These are phyloP conservation scores for Leptodirus hochenwartii DNA, from an alignment of 2,888 invertebrate genomes.

Conservation along the genomic window DNA sequence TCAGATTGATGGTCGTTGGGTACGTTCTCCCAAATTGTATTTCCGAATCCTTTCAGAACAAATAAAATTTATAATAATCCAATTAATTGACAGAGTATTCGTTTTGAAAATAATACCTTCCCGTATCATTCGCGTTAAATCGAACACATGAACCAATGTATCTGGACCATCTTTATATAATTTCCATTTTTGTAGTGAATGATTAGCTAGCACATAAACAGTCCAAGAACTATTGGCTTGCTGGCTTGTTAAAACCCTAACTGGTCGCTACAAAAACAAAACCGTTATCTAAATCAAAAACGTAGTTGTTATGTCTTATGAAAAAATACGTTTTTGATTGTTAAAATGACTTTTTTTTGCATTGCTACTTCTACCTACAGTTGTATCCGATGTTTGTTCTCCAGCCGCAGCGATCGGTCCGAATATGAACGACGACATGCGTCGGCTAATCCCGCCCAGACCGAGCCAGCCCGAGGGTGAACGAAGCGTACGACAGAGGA, in stretches of 20 bases:
- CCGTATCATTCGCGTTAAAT: constrained; percentile 50
- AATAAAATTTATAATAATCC: no score
- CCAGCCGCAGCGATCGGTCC: constrained; percentile 48
- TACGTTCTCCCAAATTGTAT: no score
- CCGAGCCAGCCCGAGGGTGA: constrained; percentile 65
- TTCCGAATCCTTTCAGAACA: no score
- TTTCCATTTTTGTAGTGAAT: constrained; percentile 69
- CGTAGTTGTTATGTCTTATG: no score
- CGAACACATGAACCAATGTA: constrained; percentile 53
- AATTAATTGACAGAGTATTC: no score
- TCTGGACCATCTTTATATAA: constrained; percentile 44
- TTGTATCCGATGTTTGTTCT: constrained; percentile 41
- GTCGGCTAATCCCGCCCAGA: constrained; percentile 73
- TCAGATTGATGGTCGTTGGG: constrained; percentile 39
- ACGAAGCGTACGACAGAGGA: constrained; percentile 47
- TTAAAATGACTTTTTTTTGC: no score
- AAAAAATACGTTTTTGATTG: no score
- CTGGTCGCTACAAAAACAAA: constrained; percentile 31
- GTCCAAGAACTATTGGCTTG: constrained; percentile 30
- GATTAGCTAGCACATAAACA: constrained; percentile 57
- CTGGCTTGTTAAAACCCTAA: constrained; percentile 42
- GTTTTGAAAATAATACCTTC: no score
- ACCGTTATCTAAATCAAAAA: constrained; percentile 5
- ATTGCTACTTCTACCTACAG: constrained; percentile 36
- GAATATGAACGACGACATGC: constrained; percentile 66